Evolutionary conservation across 2,113 vertebrate genomes (phyloP).

Genomic region (Synodontis membranacea): DNA sequence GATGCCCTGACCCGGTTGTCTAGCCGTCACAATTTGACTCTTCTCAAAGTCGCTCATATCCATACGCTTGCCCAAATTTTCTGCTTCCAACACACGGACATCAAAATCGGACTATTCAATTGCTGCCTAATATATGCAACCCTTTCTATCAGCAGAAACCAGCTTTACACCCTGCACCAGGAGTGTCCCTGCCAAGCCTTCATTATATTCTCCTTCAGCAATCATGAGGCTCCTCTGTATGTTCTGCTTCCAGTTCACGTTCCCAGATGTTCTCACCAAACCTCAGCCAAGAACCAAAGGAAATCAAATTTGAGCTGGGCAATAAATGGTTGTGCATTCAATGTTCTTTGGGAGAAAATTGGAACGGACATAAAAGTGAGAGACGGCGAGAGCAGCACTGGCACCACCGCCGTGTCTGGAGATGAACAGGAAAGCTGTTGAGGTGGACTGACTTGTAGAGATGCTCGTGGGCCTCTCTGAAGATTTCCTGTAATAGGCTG

Average conservation of each 20-base stretch:
- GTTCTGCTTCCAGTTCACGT: neutral
- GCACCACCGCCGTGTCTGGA: neutral
- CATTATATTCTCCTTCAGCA: neutral
- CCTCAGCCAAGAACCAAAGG: conserved; percentile 1
- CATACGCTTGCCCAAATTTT: too few species aligned
- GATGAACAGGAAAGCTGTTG: neutral
- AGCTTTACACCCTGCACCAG: conserved; percentile 12
- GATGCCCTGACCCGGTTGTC: too few species aligned
- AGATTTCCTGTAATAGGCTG: neutral
- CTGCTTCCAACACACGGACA: too few species aligned
- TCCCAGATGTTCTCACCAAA: neutral
- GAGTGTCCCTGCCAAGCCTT: neutral
- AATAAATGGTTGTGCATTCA: neutral
- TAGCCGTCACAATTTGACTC: too few species aligned
- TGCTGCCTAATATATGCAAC: too few species aligned
- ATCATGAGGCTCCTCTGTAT: neutral
- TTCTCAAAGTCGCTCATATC: too few species aligned
- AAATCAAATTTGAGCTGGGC: neutral
- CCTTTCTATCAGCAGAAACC: neutral
- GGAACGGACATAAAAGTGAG: neutral
- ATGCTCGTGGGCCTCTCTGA: neutral
- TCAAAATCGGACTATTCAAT: too few species aligned
- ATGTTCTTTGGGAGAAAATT: neutral
- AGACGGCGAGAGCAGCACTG: neutral
- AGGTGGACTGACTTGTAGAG: conserved; percentile 8